phyloP scores from a whole-genome alignment of 2,888 invertebrate genomes.

The Megastigmus dorsalis region DNA sequence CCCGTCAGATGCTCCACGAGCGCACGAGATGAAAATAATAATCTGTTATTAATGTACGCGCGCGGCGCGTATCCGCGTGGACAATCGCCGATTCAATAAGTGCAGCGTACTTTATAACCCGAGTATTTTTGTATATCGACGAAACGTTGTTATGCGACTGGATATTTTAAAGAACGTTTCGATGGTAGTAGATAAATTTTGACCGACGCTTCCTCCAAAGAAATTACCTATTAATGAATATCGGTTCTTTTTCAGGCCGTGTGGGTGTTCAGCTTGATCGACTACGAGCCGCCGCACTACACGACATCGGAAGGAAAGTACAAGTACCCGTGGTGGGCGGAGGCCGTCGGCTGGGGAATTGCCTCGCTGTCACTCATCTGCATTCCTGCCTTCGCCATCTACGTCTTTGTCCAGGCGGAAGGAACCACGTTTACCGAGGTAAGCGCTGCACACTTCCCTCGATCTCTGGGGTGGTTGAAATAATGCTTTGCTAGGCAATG shows the following conservation, averaged over 20 bases:
- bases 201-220: too few relatives aligned
- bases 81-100: background rate
- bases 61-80: background rate
- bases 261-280: slow-evolving; percentile 91
- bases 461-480: too few relatives aligned
- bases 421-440: slow-evolving; percentile 86
- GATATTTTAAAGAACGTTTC: too few relatives aligned
- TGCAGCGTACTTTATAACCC: too few relatives aligned
- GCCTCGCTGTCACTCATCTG: slow-evolving; percentile 88
- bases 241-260: too few relatives aligned
- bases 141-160: too few relatives aligned
- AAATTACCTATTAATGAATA: too few relatives aligned
- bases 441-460: slow-evolving; percentile 53
- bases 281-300: slow-evolving; percentile 90
- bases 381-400: slow-evolving; percentile 88
- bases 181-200: too few relatives aligned
- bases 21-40: slow-evolving; percentile 19
- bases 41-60: slow-evolving; percentile 8
- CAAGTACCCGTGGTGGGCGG: slow-evolving; percentile 89
- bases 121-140: too few relatives aligned
- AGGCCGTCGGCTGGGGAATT: slow-evolving; percentile 90
- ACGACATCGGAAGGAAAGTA: slow-evolving; percentile 84
- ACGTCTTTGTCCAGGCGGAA: slow-evolving; percentile 82
- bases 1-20: background rate
- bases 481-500: too few relatives aligned